Evolutionary conservation across 1,140 invertebrate genomes (phyloP).

Genomic region (Saccostrea glomerata): DNA sequence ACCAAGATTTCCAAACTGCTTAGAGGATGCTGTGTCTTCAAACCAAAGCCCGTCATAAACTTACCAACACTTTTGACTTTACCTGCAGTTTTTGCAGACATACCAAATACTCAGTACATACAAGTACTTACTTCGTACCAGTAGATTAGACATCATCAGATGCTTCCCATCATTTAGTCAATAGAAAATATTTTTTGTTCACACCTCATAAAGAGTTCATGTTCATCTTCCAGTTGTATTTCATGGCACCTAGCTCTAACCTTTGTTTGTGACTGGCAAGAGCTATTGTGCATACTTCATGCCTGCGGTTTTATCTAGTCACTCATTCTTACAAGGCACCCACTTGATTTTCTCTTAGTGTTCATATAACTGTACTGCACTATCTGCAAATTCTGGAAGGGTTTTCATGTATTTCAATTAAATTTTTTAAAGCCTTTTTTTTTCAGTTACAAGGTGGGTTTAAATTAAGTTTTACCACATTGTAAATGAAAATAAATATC

Average conservation of each 20-base stretch:
- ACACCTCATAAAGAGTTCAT: neutral
- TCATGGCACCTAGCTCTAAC: too few relatives aligned
- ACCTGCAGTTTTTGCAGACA: neutral
- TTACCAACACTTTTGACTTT: neutral
- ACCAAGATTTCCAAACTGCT: neutral
- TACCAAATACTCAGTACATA: slow-evolving; percentile 15
- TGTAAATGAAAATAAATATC: too few relatives aligned
- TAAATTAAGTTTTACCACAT: neutral
- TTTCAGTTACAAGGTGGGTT: neutral
- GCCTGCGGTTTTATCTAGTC: slow-evolving; percentile 1
- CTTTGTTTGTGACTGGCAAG: too few relatives aligned
- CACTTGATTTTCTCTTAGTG: neutral
- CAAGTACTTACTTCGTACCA: neutral
- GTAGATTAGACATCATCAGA: neutral
- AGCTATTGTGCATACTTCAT: too few relatives aligned
- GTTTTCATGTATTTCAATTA: neutral
- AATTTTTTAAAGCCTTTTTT: neutral
- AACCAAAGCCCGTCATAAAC: too few relatives aligned
- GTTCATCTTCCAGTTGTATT: neutral
- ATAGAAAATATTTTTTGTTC: slow-evolving; percentile 20
- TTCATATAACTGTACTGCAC: neutral
- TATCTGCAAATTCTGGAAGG: neutral
- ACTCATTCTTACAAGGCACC: neutral
- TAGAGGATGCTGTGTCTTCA: neutral
- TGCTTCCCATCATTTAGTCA: neutral